A percentile compares a stretch with the other conserved stretches of the same genome.
These are phyloP conservation scores for Drosophila crucigera DNA, from an alignment of 2,888 invertebrate genomes.

Conservation along the genomic window DNA sequence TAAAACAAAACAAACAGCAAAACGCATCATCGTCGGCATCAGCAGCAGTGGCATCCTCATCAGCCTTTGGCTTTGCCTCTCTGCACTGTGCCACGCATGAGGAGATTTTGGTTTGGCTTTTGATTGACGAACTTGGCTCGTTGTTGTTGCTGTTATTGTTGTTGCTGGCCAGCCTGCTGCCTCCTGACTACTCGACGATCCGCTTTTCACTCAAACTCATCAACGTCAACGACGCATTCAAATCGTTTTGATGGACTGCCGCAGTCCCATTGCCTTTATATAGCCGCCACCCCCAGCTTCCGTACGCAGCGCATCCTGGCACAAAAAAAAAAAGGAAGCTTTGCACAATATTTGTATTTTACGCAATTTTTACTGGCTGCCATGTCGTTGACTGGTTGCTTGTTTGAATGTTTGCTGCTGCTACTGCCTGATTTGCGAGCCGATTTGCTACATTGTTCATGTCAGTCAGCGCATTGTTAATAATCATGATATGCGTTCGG, in stretches of 20 bases:
- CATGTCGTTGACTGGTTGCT: conserved; percentile 49
- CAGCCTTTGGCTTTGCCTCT: conserved; percentile 73
- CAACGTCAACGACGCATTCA: conserved; percentile 84
- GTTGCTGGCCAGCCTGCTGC: conserved; percentile 16
- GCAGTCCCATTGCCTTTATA: conserved; percentile 36
- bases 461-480: conserved; percentile 76
- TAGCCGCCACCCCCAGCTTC: conserved; percentile 27
- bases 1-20: conserved; percentile 83
- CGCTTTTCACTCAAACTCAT: conserved; percentile 80
- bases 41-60: conserved; percentile 56
- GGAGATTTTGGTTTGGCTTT: conserved; percentile 83
- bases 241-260: conserved; percentile 84
- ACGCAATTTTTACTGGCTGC: conserved; percentile 78
- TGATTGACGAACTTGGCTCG: conserved; percentile 80
- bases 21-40: conserved; percentile 63
- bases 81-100: conserved; percentile 81
- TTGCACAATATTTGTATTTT: conserved; percentile 81
- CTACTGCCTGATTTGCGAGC: conserved; percentile 72
- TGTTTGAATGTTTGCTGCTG: conserved; percentile 26
- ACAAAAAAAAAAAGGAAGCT: conserved; percentile 49
- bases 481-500: conserved; percentile 54
- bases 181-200: conserved; percentile 38
- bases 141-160: conserved; percentile 47
- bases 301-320: conserved; percentile 66
- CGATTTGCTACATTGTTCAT: conserved; percentile 76